Base-by-base conservation (phyloP, 2,797 vertebrate genomes). In the Sternotherus odoratus region DNA sequence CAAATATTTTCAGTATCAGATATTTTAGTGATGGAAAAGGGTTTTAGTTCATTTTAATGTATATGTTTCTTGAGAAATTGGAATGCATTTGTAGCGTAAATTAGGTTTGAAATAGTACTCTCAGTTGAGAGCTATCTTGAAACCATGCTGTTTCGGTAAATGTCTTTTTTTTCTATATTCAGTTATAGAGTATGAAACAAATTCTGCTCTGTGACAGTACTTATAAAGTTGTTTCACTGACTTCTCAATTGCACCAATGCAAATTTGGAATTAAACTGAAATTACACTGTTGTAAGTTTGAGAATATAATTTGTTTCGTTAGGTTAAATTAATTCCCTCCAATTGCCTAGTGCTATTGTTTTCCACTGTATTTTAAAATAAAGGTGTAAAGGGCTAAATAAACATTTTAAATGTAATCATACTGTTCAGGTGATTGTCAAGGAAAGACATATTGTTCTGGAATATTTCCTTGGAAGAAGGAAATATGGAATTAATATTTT, bases 71-170 rank as follows among this genome's bases (percentile, higher is more conserved):
- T 69, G 1, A 83, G 85, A 86, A 87, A 60, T 0, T 57, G 9
- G 82, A 94, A 81, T 75, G 8, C 2, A 12, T 6, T 48, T 89
- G 4, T 75, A 1, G 0, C 48, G 26, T 72, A 79, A 91, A 11
- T 86, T 82, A 85, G 56, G 28, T 19, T 12, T 85, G 19, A 92
- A 93, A 75, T 2, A 2, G 16, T 39, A 13, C 60, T 91, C 30
- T 90, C 89, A 51, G 57, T 85, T 94, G 21, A 23, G 75, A 83
- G 11, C 81, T 87, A n/a, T 51, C 81, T 53, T 91, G 57, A 86
- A 86, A 79, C 56, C 54, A 6, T 83, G 21, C 12, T 86, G 36
- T 56, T 93, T 85, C 43, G 53, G 82, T 91, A 4, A 86, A 81
- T 23, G 50, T 4, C 0, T 4, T 90, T 91, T 90, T 89, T 89